Evolutionary conservation across 2,797 vertebrate genomes (phyloP).

Genomic region (Rhinella marina): DNA sequence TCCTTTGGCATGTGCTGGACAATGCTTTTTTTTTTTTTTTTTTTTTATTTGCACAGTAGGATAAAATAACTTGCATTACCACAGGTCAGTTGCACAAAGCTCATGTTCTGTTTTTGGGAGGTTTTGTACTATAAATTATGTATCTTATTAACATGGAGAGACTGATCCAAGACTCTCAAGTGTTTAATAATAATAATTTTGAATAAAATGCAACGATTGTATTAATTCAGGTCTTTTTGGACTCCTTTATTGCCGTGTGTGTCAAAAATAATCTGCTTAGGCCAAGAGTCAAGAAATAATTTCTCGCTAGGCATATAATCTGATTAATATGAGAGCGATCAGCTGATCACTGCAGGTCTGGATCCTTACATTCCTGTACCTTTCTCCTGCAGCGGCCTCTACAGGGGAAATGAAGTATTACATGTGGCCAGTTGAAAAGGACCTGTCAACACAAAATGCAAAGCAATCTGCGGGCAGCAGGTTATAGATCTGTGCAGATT

Average conservation of each 20-base stretch:
- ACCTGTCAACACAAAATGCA: too few species aligned
- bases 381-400: too few species aligned
- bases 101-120: constrained; percentile 41
- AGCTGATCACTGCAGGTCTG: too few species aligned
- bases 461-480: too few species aligned
- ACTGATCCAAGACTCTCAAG: neutral
- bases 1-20: constrained; percentile 61
- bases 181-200: constrained; percentile 57
- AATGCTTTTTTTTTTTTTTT: constrained; percentile 50
- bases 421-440: too few species aligned
- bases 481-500: too few species aligned
- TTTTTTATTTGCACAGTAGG: constrained; percentile 50
- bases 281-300: too few species aligned
- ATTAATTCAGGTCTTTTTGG: neutral
- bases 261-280: neutral
- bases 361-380: too few species aligned
- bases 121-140: constrained; percentile 53
- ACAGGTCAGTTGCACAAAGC: constrained; percentile 54
- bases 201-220: constrained; percentile 55
- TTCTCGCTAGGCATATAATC: too few species aligned
- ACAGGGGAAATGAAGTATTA: too few species aligned
- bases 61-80: constrained; percentile 53
- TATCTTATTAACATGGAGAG: constrained; percentile 49
- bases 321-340: too few species aligned
- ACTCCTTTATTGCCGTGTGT: neutral